Evolutionary conservation across 2,113 vertebrate genomes (phyloP).

Genomic region (Calyptomena viridis): DNA sequence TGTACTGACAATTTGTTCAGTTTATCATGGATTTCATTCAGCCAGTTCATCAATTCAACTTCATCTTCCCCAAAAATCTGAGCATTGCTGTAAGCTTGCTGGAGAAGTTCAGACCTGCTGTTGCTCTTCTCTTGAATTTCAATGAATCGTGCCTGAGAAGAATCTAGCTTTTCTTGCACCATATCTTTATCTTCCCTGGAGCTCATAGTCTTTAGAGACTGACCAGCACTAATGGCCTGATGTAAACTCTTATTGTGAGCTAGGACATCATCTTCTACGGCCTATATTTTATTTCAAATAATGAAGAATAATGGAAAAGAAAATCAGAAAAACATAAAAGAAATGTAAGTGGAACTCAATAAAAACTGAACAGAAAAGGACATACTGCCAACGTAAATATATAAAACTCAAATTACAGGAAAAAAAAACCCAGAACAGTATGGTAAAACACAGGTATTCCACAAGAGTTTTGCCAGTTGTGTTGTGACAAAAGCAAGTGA

Average conservation of each 20-base stretch:
- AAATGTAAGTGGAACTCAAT: constrained; percentile 58
- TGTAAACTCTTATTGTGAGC: constrained; percentile 88
- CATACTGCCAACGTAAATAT: constrained; percentile 9
- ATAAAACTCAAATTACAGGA: constrained; percentile 43
- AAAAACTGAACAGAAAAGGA: not conserved
- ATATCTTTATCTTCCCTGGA: constrained; percentile 93
- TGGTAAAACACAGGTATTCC: not conserved
- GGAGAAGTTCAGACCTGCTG: constrained; percentile 88
- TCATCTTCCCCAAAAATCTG: constrained; percentile 96
- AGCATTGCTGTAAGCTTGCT: constrained; percentile 92
- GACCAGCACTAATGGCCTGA: constrained; percentile 89
- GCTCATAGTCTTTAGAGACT: constrained; percentile 88
- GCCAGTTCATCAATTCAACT: constrained; percentile 97
- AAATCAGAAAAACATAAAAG: constrained; percentile 69
- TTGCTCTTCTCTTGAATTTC: constrained; percentile 91
- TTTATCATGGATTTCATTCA: constrained; percentile 85
- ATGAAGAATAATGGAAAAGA: constrained; percentile 58
- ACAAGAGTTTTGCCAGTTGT: not conserved
- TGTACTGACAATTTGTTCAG: constrained; percentile 84
- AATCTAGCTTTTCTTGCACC: constrained; percentile 91
- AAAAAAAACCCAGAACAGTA: not conserved
- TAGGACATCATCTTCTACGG: constrained; percentile 91
- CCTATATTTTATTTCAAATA: constrained; percentile 74
- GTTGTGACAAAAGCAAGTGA: not conserved
- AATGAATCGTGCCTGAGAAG: constrained; percentile 84